Percentiles rank a stretch among this genome's conserved stretches.
Evolutionary conservation across 2,888 invertebrate species (phyloP).

Genomic region (Nephrotoma appendiculata): DNA sequence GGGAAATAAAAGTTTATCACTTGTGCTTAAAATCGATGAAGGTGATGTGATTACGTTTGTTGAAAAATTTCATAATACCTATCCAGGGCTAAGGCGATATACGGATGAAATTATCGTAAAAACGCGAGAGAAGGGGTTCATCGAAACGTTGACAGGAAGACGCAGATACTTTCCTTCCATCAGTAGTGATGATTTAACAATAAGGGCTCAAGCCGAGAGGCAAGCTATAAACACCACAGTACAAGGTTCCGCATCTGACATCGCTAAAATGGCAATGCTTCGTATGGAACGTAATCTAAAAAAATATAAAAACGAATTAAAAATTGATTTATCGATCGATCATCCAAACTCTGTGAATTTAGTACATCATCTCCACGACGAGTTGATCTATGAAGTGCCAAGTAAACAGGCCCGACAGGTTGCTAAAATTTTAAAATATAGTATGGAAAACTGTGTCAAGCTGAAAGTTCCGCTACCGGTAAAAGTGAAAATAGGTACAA

Average conservation of each 20-base stretch:
- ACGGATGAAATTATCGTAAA: conserved; percentile 36
- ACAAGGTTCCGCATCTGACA: conserved; percentile 94
- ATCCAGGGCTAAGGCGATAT: conserved; percentile 52
- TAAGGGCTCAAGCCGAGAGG: conserved; percentile 59
- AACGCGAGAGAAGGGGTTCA: conserved; percentile 58
- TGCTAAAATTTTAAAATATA: conserved; percentile 47
- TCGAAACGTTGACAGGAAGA: conserved; percentile 70
- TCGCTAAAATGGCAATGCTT: conserved; percentile 83
- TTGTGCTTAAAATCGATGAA: conserved; percentile 62
- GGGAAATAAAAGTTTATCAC: conserved; percentile 68
- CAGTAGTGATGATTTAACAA: conserved; percentile 32
- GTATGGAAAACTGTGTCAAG: conserved; percentile 65
- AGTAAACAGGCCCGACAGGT: conserved; percentile 40
- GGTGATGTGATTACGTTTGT: conserved; percentile 66
- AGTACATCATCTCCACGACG: conserved; percentile 90
- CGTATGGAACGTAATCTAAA: conserved; percentile 47
- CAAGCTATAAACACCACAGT: conserved; percentile 92
- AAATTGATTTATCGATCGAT: conserved; percentile 9
- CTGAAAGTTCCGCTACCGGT: conserved; percentile 74
- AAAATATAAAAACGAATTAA: conserved; percentile 27
- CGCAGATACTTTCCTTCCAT: conserved; percentile 65
- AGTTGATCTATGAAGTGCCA: conserved; percentile 82
- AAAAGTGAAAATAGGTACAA: conserved; percentile 64
- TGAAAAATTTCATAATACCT: conserved; percentile 64
- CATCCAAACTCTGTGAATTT: conserved; percentile 30